Evolutionary conservation across 2,113 vertebrate genomes (phyloP).

Genomic region (Rallus limicola): DNA sequence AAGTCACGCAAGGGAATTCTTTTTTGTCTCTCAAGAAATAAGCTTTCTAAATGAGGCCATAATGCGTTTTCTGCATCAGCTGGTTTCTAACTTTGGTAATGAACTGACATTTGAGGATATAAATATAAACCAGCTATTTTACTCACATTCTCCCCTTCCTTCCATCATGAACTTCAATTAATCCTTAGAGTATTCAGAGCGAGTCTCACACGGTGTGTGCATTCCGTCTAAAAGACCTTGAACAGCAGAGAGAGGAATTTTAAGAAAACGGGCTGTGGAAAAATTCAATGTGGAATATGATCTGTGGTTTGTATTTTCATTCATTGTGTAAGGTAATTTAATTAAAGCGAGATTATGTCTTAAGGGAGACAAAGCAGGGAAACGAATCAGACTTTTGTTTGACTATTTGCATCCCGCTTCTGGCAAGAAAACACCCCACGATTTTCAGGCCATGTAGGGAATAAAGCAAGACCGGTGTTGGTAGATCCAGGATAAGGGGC

Average conservation of each 20-base stretch:
- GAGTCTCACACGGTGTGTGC: neutral
- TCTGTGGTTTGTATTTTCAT: neutral
- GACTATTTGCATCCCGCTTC: neutral
- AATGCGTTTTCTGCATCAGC: constrained; percentile 42
- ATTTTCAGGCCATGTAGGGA: neutral
- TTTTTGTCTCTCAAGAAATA: constrained; percentile 41
- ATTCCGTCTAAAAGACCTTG: neutral
- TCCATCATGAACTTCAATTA: constrained; percentile 43
- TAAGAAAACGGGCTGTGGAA: neutral
- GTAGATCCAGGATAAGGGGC: neutral
- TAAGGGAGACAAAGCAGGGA: neutral
- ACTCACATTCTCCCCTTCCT: constrained; percentile 6
- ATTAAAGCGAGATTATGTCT: neutral
- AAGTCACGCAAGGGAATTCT: neutral
- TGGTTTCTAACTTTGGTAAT: constrained; percentile 58
- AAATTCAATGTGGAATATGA: neutral
- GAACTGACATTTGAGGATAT: constrained; percentile 61
- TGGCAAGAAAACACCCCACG: neutral
- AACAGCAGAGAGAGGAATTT: neutral
- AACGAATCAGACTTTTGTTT: neutral
- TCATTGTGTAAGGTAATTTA: neutral
- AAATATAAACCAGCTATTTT: constrained; percentile 54
- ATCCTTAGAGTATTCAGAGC: neutral
- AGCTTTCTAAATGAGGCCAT: constrained; percentile 46
- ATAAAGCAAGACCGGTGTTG: neutral